Percentiles rank a stretch among this genome's conserved stretches.
Evolutionary conservation across 1,140 invertebrate species (phyloP).

Genomic region (Macrocentrus cingulum): DNA sequence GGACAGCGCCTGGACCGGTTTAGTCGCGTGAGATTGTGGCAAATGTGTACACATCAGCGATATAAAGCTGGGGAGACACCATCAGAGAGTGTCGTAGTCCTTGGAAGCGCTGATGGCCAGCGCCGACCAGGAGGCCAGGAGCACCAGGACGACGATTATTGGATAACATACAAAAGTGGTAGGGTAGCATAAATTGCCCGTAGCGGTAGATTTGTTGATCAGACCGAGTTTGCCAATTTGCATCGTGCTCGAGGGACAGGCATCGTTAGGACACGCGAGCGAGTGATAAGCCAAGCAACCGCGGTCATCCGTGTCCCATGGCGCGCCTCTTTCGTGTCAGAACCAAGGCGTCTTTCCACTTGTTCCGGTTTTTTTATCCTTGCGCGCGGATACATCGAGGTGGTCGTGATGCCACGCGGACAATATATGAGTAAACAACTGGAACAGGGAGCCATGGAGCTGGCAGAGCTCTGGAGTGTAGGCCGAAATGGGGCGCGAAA

Average conservation of each 20-base stretch:
- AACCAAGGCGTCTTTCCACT: too few relatives aligned
- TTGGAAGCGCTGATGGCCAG: background rate
- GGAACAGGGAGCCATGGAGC: slow-evolving; percentile 46
- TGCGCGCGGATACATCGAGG: too few relatives aligned
- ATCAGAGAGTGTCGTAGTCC: background rate
- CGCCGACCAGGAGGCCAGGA: slow-evolving; percentile 49
- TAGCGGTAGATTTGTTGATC: slow-evolving; percentile 1
- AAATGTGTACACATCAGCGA: too few relatives aligned
- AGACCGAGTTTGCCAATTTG: background rate
- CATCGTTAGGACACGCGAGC: too few relatives aligned
- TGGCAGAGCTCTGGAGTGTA: slow-evolving; percentile 36
- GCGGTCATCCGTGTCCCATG: too few relatives aligned
- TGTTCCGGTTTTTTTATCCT: too few relatives aligned
- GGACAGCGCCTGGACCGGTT: too few relatives aligned
- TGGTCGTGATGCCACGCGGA: slow-evolving; percentile 30
- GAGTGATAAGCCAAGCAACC: too few relatives aligned
- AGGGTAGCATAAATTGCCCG: slow-evolving; percentile 52
- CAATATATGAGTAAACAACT: slow-evolving; percentile 57
- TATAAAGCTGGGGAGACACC: too few relatives aligned
- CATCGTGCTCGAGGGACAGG: too few relatives aligned
- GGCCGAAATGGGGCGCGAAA: slow-evolving; percentile 41
- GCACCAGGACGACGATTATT: slow-evolving; percentile 41
- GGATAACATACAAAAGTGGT: slow-evolving; percentile 59
- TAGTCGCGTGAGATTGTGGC: too few relatives aligned
- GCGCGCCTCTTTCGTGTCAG: too few relatives aligned